Evolutionary conservation across 2,797 vertebrate species (phyloP), one percentile per base, ranked within the genome.

Genomic region (Eulemur coronatus): DNA sequence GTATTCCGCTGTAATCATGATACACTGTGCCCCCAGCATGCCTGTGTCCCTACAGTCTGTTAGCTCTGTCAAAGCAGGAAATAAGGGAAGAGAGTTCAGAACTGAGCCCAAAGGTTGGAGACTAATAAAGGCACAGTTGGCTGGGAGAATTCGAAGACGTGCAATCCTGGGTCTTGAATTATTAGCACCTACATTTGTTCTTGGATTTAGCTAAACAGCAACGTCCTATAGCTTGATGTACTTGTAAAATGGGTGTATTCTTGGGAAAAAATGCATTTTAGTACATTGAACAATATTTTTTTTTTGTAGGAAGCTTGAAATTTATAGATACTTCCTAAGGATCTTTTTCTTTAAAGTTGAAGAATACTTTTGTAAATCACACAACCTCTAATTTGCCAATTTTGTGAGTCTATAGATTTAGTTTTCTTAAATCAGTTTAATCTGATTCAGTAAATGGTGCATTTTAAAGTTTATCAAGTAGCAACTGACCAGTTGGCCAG

Each of bases 401-500:
- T 91, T 84, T 61, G 14, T 85, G 41, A 57, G 61, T 50, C 43
- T 81, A 0, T 69, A 59, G 30, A 89, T 85, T 82, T 80, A 24
- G 14, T 81, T 70, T 93, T 85, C 59, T 80, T 63, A 89, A 92
- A 61, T 84, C 63, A 72, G 9, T 89, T 63, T 70, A 85, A 79
- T 41, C 61, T 69, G 28, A 69, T 52, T 92, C 55, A 52, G 57
- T 91, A 81, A 96, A 91, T n/a, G 20, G 14, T 59, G 33, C 63
- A 50, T 72, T 94, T 90, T 80, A 79, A 92, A 89, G 82, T 88
- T 80, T 63, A 93, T 93, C 79, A 63, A 43, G 48, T 80, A 82
- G 46, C 63, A 80, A 80, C 78, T 84, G 63, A 63, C 76, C 61
- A 84, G 82, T 63, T 87, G 88, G n/a, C 90, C 70, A 76, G 75